Evolutionary conservation across 1,140 invertebrate species (phyloP), one percentile per base, ranked within the genome.

Genomic region (Coptotermes formosanus): DNA sequence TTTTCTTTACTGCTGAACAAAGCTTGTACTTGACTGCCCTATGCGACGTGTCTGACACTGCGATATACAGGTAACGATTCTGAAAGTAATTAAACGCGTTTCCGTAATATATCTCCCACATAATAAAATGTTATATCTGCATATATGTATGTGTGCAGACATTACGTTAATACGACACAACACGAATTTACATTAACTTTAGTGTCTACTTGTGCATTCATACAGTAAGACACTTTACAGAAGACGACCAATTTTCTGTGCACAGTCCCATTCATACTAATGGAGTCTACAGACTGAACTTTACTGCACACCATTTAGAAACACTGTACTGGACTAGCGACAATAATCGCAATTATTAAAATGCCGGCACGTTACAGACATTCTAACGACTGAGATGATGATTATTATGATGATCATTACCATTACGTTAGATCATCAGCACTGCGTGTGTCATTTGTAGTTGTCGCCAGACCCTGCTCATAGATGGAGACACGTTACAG

Each of bases 311-410:
- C 30, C 64, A 75, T 75, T 75, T 75, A 25, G 25, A 30, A 30
- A 30, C 64, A 75, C 12, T 64, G 59, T 75, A 75, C 30, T 75
- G 64, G 64, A 30, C 64, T 75, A 0, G 64, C n/a, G n/a, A 75
- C n/a, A 75, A 75, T 75, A n/a, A 75, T 75, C 64, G 30, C 64
- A 75, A 75, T 75, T 75, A 75, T 75, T 75, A 75, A 75, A 75
- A 75, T 75, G 59, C 64, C 64, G 11, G 30, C 64, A 75, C n/a
- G 64, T 30, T 30, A 12, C 8, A 75, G 64, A 75, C 64, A 75
- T 75, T 75, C 64, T 25, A 75, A 75, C 64, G 30, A n/a, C 25
- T 8, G 9, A 25, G 64, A 75, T 64, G 59, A 64, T 23, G 21
- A 64, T 64, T 8, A 64, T 64, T 64, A 64, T 64, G 59, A 16